These are phyloP conservation scores for Sminthopsis crassicaudata DNA, from an alignment of 2,113 vertebrate species.

Conservation along the genomic window DNA sequence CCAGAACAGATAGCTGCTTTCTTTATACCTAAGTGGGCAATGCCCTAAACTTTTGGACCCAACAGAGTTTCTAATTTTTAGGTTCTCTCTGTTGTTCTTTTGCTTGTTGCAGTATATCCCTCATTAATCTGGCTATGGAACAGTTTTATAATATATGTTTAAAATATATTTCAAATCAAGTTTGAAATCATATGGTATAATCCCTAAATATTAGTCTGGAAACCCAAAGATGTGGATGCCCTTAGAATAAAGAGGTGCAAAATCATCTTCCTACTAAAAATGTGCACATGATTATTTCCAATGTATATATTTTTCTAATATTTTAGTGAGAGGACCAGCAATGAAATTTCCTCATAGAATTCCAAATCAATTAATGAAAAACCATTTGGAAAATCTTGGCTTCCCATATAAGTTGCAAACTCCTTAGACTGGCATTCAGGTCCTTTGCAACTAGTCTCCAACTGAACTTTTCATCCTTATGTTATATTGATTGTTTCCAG, in stretches of 20 bases:
- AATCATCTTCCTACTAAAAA: background rate
- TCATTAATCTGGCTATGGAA: background rate
- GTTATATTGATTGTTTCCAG: background rate
- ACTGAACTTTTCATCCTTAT: background rate
- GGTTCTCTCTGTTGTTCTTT: background rate
- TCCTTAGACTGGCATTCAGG: background rate
- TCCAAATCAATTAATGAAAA: background rate
- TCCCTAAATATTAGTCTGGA: background rate
- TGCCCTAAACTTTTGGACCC: background rate
- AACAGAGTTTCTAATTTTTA: background rate
- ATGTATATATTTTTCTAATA: background rate
- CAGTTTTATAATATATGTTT: no score
- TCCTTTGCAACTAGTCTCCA: background rate
- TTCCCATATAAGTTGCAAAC: background rate
- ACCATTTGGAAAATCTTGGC: background rate
- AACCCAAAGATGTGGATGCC: background rate
- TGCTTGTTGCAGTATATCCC: background rate
- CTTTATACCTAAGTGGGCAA: background rate
- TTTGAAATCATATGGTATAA: background rate
- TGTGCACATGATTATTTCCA: background rate
- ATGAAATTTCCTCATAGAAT: background rate
- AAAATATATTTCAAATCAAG: no score
- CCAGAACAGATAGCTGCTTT: background rate
- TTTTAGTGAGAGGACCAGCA: background rate
- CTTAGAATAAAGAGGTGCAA: background rate